These are phyloP conservation scores for Drosophila infuscata DNA, from an alignment of 2,888 invertebrate genomes.

Conservation along the genomic window DNA sequence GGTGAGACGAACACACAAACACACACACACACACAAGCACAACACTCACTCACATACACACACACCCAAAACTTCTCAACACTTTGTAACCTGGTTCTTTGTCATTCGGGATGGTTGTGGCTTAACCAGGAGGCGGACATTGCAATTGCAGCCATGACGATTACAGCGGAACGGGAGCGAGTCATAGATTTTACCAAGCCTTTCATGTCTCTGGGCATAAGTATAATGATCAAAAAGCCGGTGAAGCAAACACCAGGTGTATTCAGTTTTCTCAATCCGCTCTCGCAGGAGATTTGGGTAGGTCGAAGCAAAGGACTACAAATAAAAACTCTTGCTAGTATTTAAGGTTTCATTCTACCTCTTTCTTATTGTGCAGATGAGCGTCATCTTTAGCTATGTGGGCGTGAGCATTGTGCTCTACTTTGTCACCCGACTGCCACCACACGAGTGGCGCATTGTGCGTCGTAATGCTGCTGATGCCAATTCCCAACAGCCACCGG, in stretches of 20 bases:
- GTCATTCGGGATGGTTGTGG: constrained; percentile 15
- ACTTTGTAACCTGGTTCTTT: constrained; percentile 28
- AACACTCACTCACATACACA: background rate
- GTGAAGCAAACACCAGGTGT: constrained; percentile 96
- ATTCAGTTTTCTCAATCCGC: constrained; percentile 99
- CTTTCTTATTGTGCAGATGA: constrained; percentile 85
- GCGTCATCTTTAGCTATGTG: constrained; percentile 95
- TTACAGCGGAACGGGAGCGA: constrained; percentile 96
- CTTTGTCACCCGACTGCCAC: constrained; percentile 98
- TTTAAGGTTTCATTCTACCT: constrained; percentile 1
- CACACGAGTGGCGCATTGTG: constrained; percentile 97
- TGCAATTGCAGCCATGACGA: constrained; percentile 97
- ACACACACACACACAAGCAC: constrained; percentile 4
- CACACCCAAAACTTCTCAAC: constrained; percentile 15
- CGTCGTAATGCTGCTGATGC: constrained; percentile 64
- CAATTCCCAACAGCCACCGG: constrained; percentile 77
- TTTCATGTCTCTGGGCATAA: constrained; percentile 98
- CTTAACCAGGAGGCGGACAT: constrained; percentile 95
- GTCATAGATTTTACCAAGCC: constrained; percentile 99
- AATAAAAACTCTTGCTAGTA: background rate
- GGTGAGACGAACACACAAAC: constrained; percentile 87
- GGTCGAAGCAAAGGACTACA: constrained; percentile 77
- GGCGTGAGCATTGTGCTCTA: constrained; percentile 99
- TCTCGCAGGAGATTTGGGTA: constrained; percentile 99
- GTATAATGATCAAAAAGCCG: constrained; percentile 97